Evolutionary conservation across 2,113 vertebrate genomes (phyloP).

Genomic region (Lamprologus tigripictilis): DNA sequence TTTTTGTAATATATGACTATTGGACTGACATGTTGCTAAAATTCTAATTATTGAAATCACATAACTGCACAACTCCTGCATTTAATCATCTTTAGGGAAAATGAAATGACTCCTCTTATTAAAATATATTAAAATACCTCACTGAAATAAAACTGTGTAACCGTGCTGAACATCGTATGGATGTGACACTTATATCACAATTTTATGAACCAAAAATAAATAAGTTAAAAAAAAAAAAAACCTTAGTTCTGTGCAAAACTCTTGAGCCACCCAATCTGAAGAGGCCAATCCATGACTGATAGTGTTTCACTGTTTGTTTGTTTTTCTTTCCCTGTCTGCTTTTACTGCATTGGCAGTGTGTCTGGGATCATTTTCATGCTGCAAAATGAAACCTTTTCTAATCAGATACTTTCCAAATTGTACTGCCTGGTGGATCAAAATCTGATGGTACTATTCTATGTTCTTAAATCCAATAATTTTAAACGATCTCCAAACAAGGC

Average conservation of each 20-base stretch:
- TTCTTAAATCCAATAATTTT: neutral
- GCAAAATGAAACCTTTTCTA: neutral
- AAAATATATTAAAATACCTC: neutral
- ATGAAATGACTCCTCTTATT: neutral
- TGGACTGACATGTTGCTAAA: neutral
- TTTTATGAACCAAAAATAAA: neutral
- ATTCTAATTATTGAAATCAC: neutral
- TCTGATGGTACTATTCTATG: neutral
- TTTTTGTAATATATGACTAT: neutral
- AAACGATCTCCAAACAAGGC: neutral
- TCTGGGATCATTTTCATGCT: neutral
- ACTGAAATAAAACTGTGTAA: neutral
- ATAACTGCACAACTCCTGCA: neutral
- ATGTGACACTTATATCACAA: neutral
- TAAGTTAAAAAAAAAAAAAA: rapidly evolving
- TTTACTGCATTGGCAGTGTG: neutral
- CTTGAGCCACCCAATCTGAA: neutral
- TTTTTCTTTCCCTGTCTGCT: neutral
- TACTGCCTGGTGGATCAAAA: neutral
- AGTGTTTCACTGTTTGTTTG: neutral
- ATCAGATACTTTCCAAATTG: neutral
- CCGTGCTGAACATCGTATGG: neutral
- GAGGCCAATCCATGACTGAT: neutral
- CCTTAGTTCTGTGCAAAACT: neutral
- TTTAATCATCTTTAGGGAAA: neutral